These are phyloP conservation scores for Perognathus longimembris DNA, from an alignment of 2,113 vertebrate species.

Conservation along the genomic window DNA sequence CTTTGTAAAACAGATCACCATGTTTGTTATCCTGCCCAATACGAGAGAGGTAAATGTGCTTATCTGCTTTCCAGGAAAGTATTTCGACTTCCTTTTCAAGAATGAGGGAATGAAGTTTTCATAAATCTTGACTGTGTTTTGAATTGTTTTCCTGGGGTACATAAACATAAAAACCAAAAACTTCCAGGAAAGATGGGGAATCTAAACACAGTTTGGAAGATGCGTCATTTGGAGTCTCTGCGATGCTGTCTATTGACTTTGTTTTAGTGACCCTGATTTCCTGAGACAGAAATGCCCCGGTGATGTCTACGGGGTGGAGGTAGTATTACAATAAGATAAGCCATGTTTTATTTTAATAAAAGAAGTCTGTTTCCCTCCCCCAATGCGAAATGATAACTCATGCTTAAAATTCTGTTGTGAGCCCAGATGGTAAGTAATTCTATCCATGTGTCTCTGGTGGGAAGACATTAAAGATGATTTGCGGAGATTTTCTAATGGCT, in stretches of 20 bases:
- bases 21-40: not conserved
- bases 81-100: constrained; percentile 56
- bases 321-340: not conserved
- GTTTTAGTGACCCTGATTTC: constrained; percentile 49
- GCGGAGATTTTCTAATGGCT: not conserved
- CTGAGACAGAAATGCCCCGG: not conserved
- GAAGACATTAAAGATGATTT: constrained; percentile 2
- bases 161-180: constrained; percentile 60
- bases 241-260: constrained; percentile 25
- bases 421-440: not conserved
- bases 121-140: constrained; percentile 61
- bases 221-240: constrained; percentile 1
- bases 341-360: not conserved
- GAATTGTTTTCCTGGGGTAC: constrained; percentile 52
- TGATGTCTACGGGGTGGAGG: not conserved
- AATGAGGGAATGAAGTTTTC: constrained; percentile 44
- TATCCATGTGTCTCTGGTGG: not conserved
- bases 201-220: constrained; percentile 38
- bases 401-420: constrained; percentile 6
- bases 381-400: constrained; percentile 22
- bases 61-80: constrained; percentile 45
- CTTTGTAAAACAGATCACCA: constrained; percentile 13
- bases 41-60: not conserved
- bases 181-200: constrained; percentile 48
- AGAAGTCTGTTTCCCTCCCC: not conserved